Conservation (phyloP, 2,888 invertebrate genomes). For the Plagodis pulveraria region DNA sequence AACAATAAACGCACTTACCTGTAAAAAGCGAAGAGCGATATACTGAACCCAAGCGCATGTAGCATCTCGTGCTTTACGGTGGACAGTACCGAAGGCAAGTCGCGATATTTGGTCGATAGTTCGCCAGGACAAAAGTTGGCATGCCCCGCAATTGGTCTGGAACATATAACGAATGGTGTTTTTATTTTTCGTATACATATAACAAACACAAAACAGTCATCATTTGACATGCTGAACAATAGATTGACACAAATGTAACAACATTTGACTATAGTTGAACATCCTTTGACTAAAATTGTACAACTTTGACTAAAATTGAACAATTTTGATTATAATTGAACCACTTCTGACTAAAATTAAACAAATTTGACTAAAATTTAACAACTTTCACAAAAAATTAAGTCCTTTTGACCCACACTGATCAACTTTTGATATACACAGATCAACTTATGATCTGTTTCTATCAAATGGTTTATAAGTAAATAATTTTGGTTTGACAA, state of each 20-base stretch:
- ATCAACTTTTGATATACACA: background rate
- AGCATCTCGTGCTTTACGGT: slow-evolving; percentile 99
- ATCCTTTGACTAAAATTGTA: background rate
- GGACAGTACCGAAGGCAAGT: slow-evolving; percentile 95
- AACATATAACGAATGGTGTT: slow-evolving; percentile 12
- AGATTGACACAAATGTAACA: background rate
- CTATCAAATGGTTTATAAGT: no score
- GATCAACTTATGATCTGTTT: slow-evolving; percentile 82
- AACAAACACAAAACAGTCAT: background rate
- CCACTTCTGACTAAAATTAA: no score
- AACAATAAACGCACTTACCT: slow-evolving; percentile 66
- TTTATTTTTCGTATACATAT: background rate
- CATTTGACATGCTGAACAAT: background rate
- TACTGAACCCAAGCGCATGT: slow-evolving; percentile 98
- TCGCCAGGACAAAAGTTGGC: slow-evolving; percentile 98
- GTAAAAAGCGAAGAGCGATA: slow-evolving; percentile 98
- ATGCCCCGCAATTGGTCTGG: slow-evolving; percentile 98
- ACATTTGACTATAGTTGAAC: background rate
- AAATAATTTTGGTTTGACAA: no score
- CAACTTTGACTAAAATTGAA: background rate
- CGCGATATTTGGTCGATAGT: slow-evolving; percentile 95
- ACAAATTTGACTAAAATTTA: no score
- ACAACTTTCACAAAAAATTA: no score
- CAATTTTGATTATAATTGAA: no score
- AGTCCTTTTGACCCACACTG: no score